phyloP scores from a whole-genome alignment of 2,797 vertebrate genomes.

The Momotus momota region DNA sequence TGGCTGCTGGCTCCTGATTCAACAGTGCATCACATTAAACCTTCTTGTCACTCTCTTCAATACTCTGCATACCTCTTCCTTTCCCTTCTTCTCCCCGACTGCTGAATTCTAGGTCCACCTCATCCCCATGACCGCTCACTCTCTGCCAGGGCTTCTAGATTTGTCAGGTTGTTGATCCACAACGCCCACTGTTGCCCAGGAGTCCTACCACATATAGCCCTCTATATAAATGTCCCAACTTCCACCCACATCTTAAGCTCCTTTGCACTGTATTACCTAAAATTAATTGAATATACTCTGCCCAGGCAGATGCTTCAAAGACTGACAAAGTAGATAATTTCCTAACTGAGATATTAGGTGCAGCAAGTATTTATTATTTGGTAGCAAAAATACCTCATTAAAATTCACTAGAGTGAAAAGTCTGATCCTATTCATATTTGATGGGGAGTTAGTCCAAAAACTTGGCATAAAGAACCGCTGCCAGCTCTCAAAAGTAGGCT shows the following conservation, averaged over 20 bases:
- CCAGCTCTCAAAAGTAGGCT: conserved; percentile 4
- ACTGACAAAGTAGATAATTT: not conserved
- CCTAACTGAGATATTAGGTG: not conserved
- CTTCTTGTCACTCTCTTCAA: not conserved
- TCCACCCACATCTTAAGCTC: not conserved
- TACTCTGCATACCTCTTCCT: not conserved
- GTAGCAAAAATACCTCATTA: not conserved
- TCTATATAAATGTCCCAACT: not conserved
- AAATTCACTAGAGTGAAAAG: not conserved
- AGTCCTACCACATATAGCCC: not conserved
- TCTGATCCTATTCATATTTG: conserved; percentile 9
- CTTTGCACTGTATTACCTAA: not conserved
- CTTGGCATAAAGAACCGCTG: not conserved
- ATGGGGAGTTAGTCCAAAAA: not conserved
- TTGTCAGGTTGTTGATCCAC: not conserved
- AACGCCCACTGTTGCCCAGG: not conserved
- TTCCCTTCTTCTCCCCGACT: not conserved
- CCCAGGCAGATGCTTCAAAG: not conserved
- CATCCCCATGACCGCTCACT: rapidly evolving
- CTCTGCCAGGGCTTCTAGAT: not conserved
- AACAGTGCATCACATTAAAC: not conserved
- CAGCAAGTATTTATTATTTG: not conserved
- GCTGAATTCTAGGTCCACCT: rapidly evolving
- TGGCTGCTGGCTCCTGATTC: not conserved
- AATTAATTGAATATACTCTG: not conserved